phyloP scores from a whole-genome alignment of 2,888 invertebrate species.

The Hirtodrosophila histrioides region DNA sequence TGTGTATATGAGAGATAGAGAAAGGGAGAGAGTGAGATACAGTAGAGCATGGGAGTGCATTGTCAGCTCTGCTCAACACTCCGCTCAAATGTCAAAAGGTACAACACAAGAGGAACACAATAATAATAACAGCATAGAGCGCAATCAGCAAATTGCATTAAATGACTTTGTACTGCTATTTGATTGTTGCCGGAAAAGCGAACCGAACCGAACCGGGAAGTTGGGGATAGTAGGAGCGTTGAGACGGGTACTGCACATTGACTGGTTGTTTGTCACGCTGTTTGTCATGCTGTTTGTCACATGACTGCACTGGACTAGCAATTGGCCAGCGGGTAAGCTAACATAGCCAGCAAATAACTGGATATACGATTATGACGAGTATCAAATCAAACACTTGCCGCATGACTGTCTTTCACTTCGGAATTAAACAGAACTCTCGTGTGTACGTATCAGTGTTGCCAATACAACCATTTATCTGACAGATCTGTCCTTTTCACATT shows the following conservation, averaged over 20 bases:
- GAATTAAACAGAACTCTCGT: no score
- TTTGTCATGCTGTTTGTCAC: conserved; percentile 47
- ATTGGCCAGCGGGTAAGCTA: conserved; percentile 8
- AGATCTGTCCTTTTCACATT: no score
- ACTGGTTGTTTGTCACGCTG: conserved; percentile 40
- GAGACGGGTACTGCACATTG: conserved; percentile 31
- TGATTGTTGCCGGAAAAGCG: conserved; percentile 41
- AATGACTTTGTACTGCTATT: conserved; percentile 67
- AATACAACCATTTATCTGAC: no score
- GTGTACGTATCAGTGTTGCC: no score
- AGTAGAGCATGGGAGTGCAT: conserved; percentile 29
- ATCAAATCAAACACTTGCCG: no score
- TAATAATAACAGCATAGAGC: conserved; percentile 50
- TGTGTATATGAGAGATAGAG: conserved; percentile 13
- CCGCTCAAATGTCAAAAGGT: conserved; percentile 72
- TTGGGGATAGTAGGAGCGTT: not conserved
- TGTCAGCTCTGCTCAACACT: conserved; percentile 44
- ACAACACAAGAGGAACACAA: conserved; percentile 30
- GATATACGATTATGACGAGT: not conserved
- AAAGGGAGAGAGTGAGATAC: not conserved
- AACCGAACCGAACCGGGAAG: conserved; percentile 13
- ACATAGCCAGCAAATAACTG: conserved; percentile 13
- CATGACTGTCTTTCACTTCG: no score
- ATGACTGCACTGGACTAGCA: conserved; percentile 34
- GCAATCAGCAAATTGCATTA: conserved; percentile 77